Evolutionary conservation across 2,113 vertebrate species (phyloP), one percentile per base, ranked within the genome.

Genomic region (Eidolon helvum): DNA sequence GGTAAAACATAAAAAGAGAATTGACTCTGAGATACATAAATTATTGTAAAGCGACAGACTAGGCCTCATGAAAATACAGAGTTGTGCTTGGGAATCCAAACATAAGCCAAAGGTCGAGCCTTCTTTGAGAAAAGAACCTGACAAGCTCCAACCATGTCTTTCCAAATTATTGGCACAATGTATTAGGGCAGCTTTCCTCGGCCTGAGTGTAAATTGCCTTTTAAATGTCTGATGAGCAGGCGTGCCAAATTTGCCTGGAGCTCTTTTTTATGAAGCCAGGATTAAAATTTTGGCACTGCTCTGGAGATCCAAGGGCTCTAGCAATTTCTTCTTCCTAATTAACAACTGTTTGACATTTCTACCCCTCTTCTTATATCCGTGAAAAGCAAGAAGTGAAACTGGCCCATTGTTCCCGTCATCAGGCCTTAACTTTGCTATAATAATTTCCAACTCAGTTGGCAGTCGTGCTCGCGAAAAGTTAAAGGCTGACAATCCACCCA

Each of bases 151-250:
- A 53, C 89, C 90, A 89, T 74, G 68, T 48, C 84, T 84, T 95
- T 97, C 96, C 92, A 96, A 90, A 72, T 89, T 97, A 93, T 55
- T 97, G 95, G 95, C 96, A 85, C 45, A 28, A 35, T 43, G 61
- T 30, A 72, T 82, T 15, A 71, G 72, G 87, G 69, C 71, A 80
- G 59, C 77, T 93, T 82, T 97, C 75, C 92, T 92, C 35, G 0
- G 30, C 55, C 91, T 68, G 87, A 83, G 77, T 68, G 78, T 87
- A 96, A 97, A 97, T 38, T 95, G 55, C 78, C 50, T 94, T 91
- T 96, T 97, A 97, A 97, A 94, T 94, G 95, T 96, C 97, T 96
- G 85, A 88, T 55, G 78, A 91, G 48, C 88, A 74, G 48, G 50
- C 45, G 26, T 91, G 97, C 97, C 94, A 98, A 97, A 97, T 91